Evolutionary conservation across 1,140 invertebrate genomes (phyloP), one percentile per base, ranked within the genome.

Genomic region (Drosophila melanogaster): DNA sequence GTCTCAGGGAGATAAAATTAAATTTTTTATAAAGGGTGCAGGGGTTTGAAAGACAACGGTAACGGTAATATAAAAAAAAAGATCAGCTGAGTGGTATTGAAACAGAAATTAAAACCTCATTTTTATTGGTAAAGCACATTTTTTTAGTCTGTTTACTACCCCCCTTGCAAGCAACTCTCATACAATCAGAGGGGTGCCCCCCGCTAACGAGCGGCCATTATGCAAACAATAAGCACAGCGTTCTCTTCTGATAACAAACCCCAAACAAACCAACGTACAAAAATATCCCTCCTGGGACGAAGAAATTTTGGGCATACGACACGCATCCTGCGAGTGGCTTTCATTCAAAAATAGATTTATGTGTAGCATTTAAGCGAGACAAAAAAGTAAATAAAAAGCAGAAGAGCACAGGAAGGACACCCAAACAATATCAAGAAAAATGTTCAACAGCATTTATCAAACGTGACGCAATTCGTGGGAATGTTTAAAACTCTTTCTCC

Each of bases 261-360:
- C 66, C 51, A 58, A 65, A 58, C 58, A 41, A 33, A 60, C 50
- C 41, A 64, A 80, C 64, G 54, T 54, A 66, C 40, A 74, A 59
- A 65, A 76, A 47, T 56, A 66, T 56, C 30, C 44, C 40, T 57
- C 59, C 17, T 19, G 47, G 22, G 50, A 33, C 49, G 19, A 65
- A 19, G 41, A 85, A 75, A 85, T 77, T 83, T 86, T 79, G 84
- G 72, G 79, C 60, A 85, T 86, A 86, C 81, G 77, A 64, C 70
- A 79, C 76, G 64, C 77, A 58, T 50, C 50, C 69, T 79, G 40
- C 50, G 72, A 67, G 73, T 81, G 47, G 53, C 77, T 67, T 84
- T 84, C 85, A 89, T 89, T 89, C 84, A 89, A 91, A 91, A 91
- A 91, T 91, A 91, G 84, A 91, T 91, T 91, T 91, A 89, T 91